phyloP scores from a whole-genome alignment of 2,888 invertebrate species.

The Macrostomum cliftonense region DNA sequence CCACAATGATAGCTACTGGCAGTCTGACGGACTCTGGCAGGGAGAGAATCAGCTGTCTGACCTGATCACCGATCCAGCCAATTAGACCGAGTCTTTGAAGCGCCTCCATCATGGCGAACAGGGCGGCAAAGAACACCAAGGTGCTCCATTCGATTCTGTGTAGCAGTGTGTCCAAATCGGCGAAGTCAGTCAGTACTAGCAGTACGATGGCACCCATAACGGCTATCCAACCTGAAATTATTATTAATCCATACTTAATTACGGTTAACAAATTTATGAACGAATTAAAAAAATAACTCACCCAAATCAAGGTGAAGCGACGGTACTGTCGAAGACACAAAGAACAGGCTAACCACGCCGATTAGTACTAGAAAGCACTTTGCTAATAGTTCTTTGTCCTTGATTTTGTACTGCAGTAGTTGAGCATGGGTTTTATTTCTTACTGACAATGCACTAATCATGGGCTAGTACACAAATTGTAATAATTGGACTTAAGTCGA shows the following conservation, averaged over 20 bases:
- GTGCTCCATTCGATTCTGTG: constrained; percentile 77
- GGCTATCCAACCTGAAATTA: constrained; percentile 53
- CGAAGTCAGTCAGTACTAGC: constrained; percentile 56
- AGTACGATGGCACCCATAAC: constrained; percentile 60
- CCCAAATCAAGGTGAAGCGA: constrained; percentile 57
- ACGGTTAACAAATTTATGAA: no score
- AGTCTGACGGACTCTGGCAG: constrained; percentile 43
- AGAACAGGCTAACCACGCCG: constrained; percentile 60
- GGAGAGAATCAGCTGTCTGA: constrained; percentile 41
- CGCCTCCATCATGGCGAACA: constrained; percentile 75
- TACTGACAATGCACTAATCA: no score
- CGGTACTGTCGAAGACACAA: constrained; percentile 57
- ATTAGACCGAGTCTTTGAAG: constrained; percentile 60
- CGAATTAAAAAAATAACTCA: constrained; percentile 13
- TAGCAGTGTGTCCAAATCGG: constrained; percentile 62
- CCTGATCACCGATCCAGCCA: constrained; percentile 53
- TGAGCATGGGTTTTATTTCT: no score
- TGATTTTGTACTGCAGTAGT: constrained; percentile 54
- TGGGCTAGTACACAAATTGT: no score
- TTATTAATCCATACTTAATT: no score
- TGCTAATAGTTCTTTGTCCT: constrained; percentile 52
- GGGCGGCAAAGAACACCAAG: constrained; percentile 64
- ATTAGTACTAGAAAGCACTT: constrained; percentile 55
- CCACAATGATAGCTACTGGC: constrained; percentile 54
- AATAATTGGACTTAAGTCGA: no score